A percentile compares a stretch with the other conserved stretches of the same genome.
These are phyloP conservation scores for Adelphocoris suturalis DNA, from an alignment of 2,888 invertebrate species.

Conservation along the genomic window DNA sequence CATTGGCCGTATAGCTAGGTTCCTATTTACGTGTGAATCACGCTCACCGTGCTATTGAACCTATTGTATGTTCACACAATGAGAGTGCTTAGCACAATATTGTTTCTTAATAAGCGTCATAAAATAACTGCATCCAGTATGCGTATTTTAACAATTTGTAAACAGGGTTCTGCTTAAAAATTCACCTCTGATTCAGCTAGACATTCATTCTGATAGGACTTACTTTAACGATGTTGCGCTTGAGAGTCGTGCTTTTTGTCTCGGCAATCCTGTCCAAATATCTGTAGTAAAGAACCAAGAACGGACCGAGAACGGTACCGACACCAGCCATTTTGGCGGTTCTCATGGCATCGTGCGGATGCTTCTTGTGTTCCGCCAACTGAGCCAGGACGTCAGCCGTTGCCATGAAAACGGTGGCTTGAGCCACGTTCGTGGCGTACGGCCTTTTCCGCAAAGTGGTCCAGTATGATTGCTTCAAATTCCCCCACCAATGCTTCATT, in stretches of 20 bases:
- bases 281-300: background rate
- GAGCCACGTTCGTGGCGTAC: background rate
- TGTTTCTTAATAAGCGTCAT: too few species aligned
- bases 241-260: background rate
- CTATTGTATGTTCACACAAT: too few species aligned
- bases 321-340: background rate
- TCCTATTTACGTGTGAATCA: too few species aligned
- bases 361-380: background rate
- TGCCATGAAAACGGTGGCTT: slow-evolving; percentile 25
- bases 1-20: too few species aligned
- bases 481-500: too few species aligned
- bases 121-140: too few species aligned
- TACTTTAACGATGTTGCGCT: slow-evolving; percentile 1
- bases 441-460: background rate
- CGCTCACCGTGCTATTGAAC: too few species aligned
- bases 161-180: too few species aligned
- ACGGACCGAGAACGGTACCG: background rate
- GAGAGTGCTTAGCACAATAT: too few species aligned
- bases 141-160: too few species aligned
- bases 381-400: background rate
- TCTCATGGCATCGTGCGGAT: background rate
- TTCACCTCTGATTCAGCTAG: too few species aligned
- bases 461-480: background rate
- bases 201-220: background rate
- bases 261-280: background rate